Percentiles rank a stretch among this genome's conserved stretches.
Evolutionary conservation across 1,140 invertebrate genomes (phyloP).

Genomic region (Hetaerina americana): DNA sequence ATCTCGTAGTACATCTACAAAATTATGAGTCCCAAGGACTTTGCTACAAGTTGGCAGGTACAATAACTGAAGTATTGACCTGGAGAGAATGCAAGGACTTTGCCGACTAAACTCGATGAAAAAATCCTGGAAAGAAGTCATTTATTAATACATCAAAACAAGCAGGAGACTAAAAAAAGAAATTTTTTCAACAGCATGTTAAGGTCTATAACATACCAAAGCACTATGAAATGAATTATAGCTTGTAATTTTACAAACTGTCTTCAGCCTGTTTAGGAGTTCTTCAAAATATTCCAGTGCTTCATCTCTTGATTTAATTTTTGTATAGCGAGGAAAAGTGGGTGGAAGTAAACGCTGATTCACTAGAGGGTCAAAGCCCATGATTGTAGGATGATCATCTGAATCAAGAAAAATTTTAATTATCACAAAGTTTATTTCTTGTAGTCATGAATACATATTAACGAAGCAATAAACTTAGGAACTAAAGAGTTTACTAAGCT

Average conservation of each 20-base stretch:
- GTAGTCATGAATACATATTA: no score
- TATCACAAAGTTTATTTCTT: no score
- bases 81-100: constrained; percentile 83
- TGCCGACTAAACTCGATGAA: constrained; percentile 84
- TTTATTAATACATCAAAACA: not conserved
- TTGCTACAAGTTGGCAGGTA: constrained; percentile 46
- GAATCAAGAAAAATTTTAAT: constrained; percentile 16
- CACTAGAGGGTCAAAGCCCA: constrained; percentile 90
- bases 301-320: constrained; percentile 73
- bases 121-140: constrained; percentile 57
- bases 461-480: no score
- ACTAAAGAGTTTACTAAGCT: no score
- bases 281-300: constrained; percentile 75
- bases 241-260: constrained; percentile 68
- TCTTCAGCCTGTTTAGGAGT: constrained; percentile 63
- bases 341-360: constrained; percentile 90
- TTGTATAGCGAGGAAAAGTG: constrained; percentile 94
- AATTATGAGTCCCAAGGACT: constrained; percentile 34
- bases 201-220: constrained; percentile 45
- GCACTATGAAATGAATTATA: constrained; percentile 67
- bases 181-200: not conserved
- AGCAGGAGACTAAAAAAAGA: not conserved
- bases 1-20: constrained; percentile 72
- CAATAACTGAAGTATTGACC: constrained; percentile 77
- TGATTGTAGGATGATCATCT: constrained; percentile 36